Evolutionary conservation across 2,113 vertebrate species (phyloP).

Genomic region (Hippocampus mohnikei): DNA sequence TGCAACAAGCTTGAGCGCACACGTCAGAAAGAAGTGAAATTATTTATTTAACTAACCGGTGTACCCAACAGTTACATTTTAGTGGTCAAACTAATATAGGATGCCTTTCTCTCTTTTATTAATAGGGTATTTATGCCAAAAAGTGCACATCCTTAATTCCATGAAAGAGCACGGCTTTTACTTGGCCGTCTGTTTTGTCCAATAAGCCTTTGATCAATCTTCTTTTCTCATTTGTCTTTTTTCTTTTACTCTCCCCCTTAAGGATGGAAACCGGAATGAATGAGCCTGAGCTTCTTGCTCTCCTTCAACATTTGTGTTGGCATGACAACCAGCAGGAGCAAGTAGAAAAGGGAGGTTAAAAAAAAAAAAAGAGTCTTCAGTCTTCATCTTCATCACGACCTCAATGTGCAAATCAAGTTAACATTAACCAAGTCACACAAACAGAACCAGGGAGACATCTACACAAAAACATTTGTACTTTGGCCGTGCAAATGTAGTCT

Average conservation of each 20-base stretch:
- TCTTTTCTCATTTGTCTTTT: constrained; percentile 25
- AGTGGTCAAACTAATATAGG: neutral
- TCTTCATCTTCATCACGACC: constrained; percentile 32
- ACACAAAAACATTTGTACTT: neutral
- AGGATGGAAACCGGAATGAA: constrained; percentile 19
- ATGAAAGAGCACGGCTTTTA: constrained; percentile 10
- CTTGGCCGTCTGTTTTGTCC: neutral
- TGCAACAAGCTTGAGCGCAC: neutral
- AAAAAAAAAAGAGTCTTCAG: constrained; percentile 27
- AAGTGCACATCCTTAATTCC: neutral
- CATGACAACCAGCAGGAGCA: constrained; percentile 49
- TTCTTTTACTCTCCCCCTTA: neutral
- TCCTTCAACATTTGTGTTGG: constrained; percentile 42
- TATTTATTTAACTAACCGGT: constrained; percentile 7
- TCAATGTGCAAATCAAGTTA: constrained; percentile 34
- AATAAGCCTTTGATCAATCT: constrained; percentile 27
- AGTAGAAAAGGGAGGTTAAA: constrained; percentile 32
- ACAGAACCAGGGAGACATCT: neutral
- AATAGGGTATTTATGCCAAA: constrained; percentile 14
- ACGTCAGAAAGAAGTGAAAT: neutral
- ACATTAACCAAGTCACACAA: neutral
- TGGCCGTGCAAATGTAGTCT: neutral
- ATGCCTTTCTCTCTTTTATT: neutral
- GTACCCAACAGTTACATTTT: neutral
- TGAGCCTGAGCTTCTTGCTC: constrained; percentile 18